Percentiles rank a stretch among this genome's conserved stretches.
phyloP scores from a whole-genome alignment of 2,888 invertebrate species.

The Drosophila ustulata region DNA sequence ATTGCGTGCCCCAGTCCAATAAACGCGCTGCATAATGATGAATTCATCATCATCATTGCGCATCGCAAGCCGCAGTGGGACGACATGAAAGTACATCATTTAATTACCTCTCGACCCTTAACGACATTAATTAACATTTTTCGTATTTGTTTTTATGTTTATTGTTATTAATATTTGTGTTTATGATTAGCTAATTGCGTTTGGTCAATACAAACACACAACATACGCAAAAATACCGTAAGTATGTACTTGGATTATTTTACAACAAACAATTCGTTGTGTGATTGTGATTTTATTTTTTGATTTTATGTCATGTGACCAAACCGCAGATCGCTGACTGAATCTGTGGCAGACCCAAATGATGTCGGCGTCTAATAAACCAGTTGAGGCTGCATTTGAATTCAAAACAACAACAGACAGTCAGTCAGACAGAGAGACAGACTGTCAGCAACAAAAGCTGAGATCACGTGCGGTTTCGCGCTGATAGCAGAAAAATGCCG shows the following conservation, averaged over 20 bases:
- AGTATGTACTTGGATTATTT: slow-evolving; percentile 4
- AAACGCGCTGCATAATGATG: slow-evolving; percentile 35
- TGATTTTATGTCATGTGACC: slow-evolving; percentile 62
- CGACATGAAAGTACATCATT: slow-evolving; percentile 25
- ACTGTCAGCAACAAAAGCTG: slow-evolving; percentile 31
- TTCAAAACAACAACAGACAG: slow-evolving; percentile 26
- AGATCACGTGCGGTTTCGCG: slow-evolving; percentile 67
- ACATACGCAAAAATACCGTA: not conserved
- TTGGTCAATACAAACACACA: slow-evolving; percentile 1
- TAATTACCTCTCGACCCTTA: slow-evolving; percentile 14
- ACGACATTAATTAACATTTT: slow-evolving; percentile 28
- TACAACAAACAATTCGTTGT: not conserved
- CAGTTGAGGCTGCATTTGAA: slow-evolving; percentile 57
- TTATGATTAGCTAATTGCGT: slow-evolving; percentile 18
- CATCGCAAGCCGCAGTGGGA: slow-evolving; percentile 19
- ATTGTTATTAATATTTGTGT: slow-evolving; percentile 3
- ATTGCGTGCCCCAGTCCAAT: slow-evolving; percentile 63
- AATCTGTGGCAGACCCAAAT: slow-evolving; percentile 12
- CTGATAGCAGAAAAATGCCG: slow-evolving; percentile 19
- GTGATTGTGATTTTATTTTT: not conserved
- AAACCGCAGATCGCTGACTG: slow-evolving; percentile 29
- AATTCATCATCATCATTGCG: slow-evolving; percentile 18
- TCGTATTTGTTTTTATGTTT: slow-evolving; percentile 24
- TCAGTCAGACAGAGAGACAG: slow-evolving; percentile 3
- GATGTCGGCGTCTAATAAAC: slow-evolving; percentile 53